These are phyloP conservation scores for Carpatolechia fugitivella DNA, from an alignment of 2,888 invertebrate genomes.

Conservation along the genomic window DNA sequence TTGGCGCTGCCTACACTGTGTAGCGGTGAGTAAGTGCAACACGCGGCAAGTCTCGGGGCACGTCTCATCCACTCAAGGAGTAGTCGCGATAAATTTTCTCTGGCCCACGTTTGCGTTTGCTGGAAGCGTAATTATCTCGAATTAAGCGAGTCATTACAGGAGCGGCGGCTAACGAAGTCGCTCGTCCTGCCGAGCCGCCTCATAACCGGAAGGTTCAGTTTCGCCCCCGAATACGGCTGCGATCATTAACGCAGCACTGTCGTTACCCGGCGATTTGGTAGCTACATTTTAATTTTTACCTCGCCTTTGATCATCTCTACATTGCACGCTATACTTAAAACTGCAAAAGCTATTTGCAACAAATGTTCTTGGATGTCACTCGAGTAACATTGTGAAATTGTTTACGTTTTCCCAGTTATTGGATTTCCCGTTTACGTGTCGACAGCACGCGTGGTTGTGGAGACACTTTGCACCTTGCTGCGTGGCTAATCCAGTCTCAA, in stretches of 20 bases:
- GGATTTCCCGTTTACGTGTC: conserved; percentile 32
- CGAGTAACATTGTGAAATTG: conserved; percentile 34
- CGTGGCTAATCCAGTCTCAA: conserved; percentile 53
- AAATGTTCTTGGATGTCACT: conserved; percentile 41
- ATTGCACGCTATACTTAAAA: conserved; percentile 1
- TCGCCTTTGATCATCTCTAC: conserved; percentile 23
- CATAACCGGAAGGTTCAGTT: conserved; percentile 70
- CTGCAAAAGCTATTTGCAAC: conserved; percentile 14
- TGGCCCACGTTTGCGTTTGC: conserved; percentile 57
- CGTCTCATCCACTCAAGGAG: conserved; percentile 31
- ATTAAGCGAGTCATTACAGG: conserved; percentile 71
- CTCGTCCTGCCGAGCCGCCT: conserved; percentile 44
- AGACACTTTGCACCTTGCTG: conserved; percentile 57
- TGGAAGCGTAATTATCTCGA: conserved; percentile 69
- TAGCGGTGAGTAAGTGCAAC: conserved; percentile 40
- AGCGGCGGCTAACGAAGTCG: conserved; percentile 62
- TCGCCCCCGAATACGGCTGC: conserved; percentile 54
- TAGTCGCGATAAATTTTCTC: conserved; percentile 56
- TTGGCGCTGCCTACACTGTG: conserved; percentile 48
- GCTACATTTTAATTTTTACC: conserved; percentile 45
- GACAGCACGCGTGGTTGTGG: conserved; percentile 43
- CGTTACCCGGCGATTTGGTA: conserved; percentile 52
- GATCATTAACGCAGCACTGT: conserved; percentile 56
- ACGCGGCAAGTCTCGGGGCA: conserved; percentile 37
- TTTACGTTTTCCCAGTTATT: conserved; percentile 40